These are phyloP conservation scores for Cirrhinus mrigala DNA, from an alignment of 2,797 vertebrate species.

Conservation along the genomic window DNA sequence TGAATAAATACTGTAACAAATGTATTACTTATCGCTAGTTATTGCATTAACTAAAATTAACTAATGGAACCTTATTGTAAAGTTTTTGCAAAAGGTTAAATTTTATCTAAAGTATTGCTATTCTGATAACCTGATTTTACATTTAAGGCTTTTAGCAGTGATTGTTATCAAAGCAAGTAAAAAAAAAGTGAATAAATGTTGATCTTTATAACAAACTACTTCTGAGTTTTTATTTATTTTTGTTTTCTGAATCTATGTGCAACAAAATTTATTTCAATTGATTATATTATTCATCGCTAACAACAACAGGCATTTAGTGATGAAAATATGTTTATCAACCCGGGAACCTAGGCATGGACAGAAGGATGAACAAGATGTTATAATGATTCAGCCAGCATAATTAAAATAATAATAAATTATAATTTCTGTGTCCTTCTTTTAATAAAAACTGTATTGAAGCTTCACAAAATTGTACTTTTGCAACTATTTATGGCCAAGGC, in stretches of 20 bases:
- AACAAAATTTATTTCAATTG: neutral
- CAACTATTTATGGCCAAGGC: neutral
- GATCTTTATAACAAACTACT: neutral
- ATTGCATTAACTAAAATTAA: neutral
- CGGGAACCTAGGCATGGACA: too few relatives aligned
- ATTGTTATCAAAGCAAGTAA: neutral
- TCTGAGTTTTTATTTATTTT: neutral
- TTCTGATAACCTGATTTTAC: neutral
- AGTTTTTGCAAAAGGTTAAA: neutral
- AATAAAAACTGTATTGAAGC: neutral
- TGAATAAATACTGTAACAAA: neutral
- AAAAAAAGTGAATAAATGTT: neutral
- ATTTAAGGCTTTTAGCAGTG: neutral
- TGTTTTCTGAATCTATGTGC: neutral
- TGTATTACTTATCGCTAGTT: neutral
- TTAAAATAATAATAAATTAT: too few relatives aligned
- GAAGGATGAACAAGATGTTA: too few relatives aligned
- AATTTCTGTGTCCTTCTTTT: too few relatives aligned
- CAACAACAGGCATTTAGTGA: neutral
- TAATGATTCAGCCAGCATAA: too few relatives aligned
- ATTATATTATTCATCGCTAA: neutral
- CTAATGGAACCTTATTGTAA: neutral
- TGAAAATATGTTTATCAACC: too few relatives aligned
- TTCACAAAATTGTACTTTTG: neutral
- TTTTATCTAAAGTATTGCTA: neutral